Evolutionary conservation across 2,888 invertebrate species (phyloP), one percentile per base, ranked within the genome.

Genomic region (Hartigia nigra): DNA sequence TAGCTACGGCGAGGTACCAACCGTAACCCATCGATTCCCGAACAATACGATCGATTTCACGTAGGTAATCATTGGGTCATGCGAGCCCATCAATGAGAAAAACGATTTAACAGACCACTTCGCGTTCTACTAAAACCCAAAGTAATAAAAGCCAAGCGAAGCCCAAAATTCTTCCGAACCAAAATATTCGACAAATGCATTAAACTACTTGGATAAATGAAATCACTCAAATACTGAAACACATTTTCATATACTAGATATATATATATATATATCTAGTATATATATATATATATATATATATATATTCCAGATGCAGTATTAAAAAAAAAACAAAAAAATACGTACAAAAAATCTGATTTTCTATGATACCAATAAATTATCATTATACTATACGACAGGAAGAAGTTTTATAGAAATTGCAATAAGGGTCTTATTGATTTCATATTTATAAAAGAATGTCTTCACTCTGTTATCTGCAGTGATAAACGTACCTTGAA

Each of bases 1-100:
- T 86, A 87, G 83, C 84, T 81, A 76, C 76, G 81, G 74, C 81
- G 74, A 77, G 12, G 74, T 69, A 81, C 82, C 79, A 78, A 81
- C 79, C 81, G 82, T 84, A 82, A 84, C 85, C 80, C 82, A 77
- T 76, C 86, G 86, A 86, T 87, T 86, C 84, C 80, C 76, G 75
- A 70, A 86, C 87, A 87, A 87, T 83, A 86, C 75, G 88, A 89
- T 89, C 89, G 88, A 90, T 89, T 88, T 87, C 85, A 86, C 86
- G 86, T 87, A 87, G 88, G 87, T 87, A 87, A 88, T 86, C 85
- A 14, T 55, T 55, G 39, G 39, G 39, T 23, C 39, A 55, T 55
- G 39, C 39, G 39, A 55, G 23, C 23, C 5, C 9, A 23, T 55
- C 39, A 23, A 55, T 55, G 39, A 55, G 23, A 55, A 55, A 55